These are phyloP conservation scores for Cenopis cana DNA, from an alignment of 2,888 invertebrate genomes.

Conservation along the genomic window DNA sequence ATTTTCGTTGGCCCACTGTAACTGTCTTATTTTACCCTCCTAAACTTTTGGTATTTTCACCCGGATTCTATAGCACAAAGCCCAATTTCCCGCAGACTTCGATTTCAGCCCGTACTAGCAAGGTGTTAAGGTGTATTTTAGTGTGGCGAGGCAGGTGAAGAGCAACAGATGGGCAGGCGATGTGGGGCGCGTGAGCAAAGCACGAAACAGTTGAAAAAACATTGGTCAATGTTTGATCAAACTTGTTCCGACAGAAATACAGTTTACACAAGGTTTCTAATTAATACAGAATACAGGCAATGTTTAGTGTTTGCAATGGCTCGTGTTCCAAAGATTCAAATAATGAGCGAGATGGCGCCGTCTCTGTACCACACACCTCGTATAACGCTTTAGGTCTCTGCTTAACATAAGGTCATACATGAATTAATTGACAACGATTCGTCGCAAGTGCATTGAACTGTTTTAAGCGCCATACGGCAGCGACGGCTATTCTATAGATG, in stretches of 20 bases:
- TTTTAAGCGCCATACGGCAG: too few relatives aligned
- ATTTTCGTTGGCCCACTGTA: too few relatives aligned
- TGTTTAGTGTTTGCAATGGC: conserved; percentile 33
- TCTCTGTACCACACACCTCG: neutral
- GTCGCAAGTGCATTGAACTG: too few relatives aligned
- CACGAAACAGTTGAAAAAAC: conserved; percentile 59
- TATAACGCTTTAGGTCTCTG: too few relatives aligned
- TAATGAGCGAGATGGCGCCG: neutral
- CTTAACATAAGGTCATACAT: too few relatives aligned
- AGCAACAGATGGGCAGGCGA: conserved; percentile 79
- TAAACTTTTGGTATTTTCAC: conserved; percentile 13
- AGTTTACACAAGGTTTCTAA: conserved; percentile 43
- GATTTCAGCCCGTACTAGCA: conserved; percentile 64
- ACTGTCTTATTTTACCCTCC: too few relatives aligned
- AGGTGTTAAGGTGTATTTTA: conserved; percentile 76
- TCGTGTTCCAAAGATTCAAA: neutral
- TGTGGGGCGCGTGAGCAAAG: conserved; percentile 76
- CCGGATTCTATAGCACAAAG: conserved; percentile 52
- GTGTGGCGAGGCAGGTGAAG: conserved; percentile 82
- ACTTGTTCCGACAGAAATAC: conserved; percentile 35
- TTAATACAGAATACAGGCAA: conserved; percentile 43
- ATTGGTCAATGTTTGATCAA: conserved; percentile 25
- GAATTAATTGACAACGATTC: too few relatives aligned
- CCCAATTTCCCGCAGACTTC: conserved; percentile 49
- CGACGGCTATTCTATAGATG: too few relatives aligned